Conservation (phyloP, 2,797 vertebrate species). For the Tympanoctomys barrerae region DNA sequence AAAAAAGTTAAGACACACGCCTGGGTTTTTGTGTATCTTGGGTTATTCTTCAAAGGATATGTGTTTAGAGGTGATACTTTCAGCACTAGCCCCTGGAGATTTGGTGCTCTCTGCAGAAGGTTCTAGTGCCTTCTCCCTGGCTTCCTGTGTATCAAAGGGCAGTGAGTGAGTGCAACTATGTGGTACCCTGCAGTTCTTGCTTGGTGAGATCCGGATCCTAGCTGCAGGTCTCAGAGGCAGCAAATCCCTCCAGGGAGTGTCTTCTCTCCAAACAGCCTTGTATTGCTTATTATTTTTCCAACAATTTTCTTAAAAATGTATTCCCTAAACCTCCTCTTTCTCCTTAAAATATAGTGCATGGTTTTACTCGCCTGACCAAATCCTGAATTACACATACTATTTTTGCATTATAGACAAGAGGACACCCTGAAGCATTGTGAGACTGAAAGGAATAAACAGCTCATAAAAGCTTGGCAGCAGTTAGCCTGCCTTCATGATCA, state of each 20-base stretch:
- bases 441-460: not conserved
- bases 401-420: conserved; percentile 45
- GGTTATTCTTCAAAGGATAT: not conserved
- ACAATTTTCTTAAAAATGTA: not conserved
- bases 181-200: not conserved
- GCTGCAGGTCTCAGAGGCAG: not conserved
- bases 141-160: not conserved
- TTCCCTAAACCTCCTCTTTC: not conserved
- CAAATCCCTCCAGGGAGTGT: rapidly evolving
- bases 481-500: not conserved
- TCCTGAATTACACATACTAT: not conserved
- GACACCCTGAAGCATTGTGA: not conserved
- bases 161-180: not conserved
- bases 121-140: not conserved
- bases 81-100: not conserved
- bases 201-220: not conserved
- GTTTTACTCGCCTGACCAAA: conserved; percentile 8
- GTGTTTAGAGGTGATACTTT: not conserved
- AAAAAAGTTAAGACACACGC: not conserved
- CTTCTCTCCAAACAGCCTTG: not conserved
- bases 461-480: not conserved
- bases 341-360: not conserved
- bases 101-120: not conserved
- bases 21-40: not conserved
- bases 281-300: not conserved